phyloP scores from a whole-genome alignment of 2,888 invertebrate genomes.

The Cecidostiba fungosa region DNA sequence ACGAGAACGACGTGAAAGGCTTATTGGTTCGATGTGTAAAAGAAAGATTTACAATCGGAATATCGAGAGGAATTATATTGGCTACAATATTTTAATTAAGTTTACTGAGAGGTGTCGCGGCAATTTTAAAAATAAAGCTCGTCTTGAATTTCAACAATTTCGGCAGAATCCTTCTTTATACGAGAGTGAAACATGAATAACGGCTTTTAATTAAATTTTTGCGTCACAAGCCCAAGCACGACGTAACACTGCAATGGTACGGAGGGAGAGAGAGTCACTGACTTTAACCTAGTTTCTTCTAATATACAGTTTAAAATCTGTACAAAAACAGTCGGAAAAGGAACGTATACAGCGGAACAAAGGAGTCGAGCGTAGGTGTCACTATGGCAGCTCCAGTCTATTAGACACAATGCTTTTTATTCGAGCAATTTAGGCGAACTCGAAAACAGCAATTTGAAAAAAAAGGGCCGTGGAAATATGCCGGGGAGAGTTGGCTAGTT shows the following conservation, averaged over 20 bases:
- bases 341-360: background rate
- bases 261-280: background rate
- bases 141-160: background rate
- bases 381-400: background rate
- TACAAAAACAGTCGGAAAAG: background rate
- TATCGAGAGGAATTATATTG: background rate
- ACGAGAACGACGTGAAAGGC: background rate
- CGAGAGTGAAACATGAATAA: conserved; percentile 16
- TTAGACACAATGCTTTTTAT: background rate
- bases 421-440: background rate
- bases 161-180: background rate
- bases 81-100: background rate
- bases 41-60: background rate
- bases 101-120: background rate
- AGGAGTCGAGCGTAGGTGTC: background rate
- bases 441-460: background rate
- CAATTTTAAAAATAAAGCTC: background rate
- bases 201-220: conserved; percentile 25
- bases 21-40: background rate
- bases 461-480: background rate
- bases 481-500: background rate
- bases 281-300: conserved; percentile 38
- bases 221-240: background rate
- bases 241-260: background rate
- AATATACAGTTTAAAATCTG: background rate